Evolutionary conservation across 2,888 invertebrate species (phyloP), one percentile per base, ranked within the genome.

Genomic region (Dichetophora obliterata): DNA sequence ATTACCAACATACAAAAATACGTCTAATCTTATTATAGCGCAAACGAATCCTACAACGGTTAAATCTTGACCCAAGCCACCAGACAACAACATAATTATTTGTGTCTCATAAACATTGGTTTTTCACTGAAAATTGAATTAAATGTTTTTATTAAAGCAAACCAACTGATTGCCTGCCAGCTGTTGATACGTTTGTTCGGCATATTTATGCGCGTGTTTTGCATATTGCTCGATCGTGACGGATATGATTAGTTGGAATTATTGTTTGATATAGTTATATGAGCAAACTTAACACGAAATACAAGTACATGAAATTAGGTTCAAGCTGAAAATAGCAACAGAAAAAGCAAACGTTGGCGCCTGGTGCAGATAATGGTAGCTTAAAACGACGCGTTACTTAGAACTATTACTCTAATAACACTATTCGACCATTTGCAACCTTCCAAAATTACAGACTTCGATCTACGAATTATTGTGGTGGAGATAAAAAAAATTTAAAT

Each of bases 51-150:
- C n/a, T 31, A 22, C n/a, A 54, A 54, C 22, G 54, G 54, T 54
- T 54, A 22, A 54, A 54, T 54, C 19, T 19, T 54, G 54, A 22
- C 9, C 54, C n/a, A 27, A 4, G 16, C 34, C 63, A 27, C 5
- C 31, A 16, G 5, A 63, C 54, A 19, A 54, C 6, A 54, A 31
- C 34, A 63, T 63, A 63, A 63, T 63, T 66, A 43, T 37, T 66
- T 66, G 22, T 9, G 19, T 54, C 9, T 19, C 37, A 48, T 66
- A 43, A 48, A 48, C 43, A 24, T 14, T 24, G 24, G n/a, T n/a
- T 63, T 37, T 66, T 11, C 37, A 66, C 31, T 43, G n/a, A 22
- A 66, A 66, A 68, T 68, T 68, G 68, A 68, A 68, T 68, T 68
- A 68, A 68, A 68, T 68, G 50, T 24, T 50, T 11, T 50, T 14